Evolutionary conservation across 2,113 vertebrate species (phyloP).

Genomic region (Nanger granti): DNA sequence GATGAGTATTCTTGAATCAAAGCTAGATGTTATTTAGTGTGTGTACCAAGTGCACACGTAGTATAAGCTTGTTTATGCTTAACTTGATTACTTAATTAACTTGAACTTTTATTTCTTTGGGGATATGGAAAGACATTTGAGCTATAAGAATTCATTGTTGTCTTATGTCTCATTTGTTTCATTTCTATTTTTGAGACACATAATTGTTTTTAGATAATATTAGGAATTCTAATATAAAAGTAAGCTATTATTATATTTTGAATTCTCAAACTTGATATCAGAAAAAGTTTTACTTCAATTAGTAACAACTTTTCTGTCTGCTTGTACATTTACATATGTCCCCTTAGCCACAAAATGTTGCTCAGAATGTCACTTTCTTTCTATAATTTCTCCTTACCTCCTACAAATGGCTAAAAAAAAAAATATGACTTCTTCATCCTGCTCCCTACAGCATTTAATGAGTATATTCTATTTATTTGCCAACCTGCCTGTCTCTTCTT

Average conservation of each 20-base stretch:
- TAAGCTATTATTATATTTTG: background rate
- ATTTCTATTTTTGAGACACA: background rate
- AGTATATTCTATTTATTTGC: background rate
- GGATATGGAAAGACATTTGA: background rate
- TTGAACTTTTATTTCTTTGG: background rate
- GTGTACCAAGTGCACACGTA: background rate
- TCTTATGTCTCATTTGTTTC: background rate
- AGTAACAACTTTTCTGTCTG: background rate
- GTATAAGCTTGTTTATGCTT: background rate
- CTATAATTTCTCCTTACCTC: background rate
- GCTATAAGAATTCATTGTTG: background rate
- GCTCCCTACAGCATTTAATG: background rate
- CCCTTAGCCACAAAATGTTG: background rate
- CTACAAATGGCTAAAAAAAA: background rate
- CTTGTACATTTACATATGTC: background rate
- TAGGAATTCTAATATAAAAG: background rate
- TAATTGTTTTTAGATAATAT: background rate
- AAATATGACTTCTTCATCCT: background rate
- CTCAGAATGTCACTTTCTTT: background rate
- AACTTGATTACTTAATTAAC: background rate
- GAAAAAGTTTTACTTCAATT: background rate
- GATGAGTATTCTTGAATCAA: background rate
- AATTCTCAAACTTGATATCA: background rate
- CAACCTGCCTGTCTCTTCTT: background rate
- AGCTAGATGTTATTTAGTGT: background rate